phyloP scores from a whole-genome alignment of 2,888 invertebrate species.

The Beris chalybata region DNA sequence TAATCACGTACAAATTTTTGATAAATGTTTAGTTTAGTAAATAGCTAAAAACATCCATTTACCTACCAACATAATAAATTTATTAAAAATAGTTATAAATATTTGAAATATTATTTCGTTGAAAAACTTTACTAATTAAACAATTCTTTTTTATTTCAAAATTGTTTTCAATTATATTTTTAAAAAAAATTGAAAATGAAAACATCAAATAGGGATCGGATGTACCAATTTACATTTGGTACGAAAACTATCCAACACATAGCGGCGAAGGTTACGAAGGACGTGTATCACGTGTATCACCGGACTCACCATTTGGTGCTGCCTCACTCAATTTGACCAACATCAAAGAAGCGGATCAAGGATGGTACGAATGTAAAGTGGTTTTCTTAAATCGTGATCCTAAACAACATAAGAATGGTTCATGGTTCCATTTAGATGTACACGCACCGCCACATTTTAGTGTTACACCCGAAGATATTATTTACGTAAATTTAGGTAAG shows the following conservation, averaged over 20 bases:
- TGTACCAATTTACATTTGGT: conserved; percentile 97
- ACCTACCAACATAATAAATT: neutral
- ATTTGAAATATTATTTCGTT: neutral
- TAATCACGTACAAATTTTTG: too few relatives aligned
- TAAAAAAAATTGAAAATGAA: conserved; percentile 4
- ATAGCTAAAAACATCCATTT: neutral
- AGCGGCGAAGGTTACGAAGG: conserved; percentile 93
- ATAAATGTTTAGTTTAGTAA: too few relatives aligned
- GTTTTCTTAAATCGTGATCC: conserved; percentile 94
- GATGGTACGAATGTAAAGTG: conserved; percentile 96
- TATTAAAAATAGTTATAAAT: neutral
- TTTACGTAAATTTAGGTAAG: conserved; percentile 88
- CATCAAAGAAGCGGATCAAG: conserved; percentile 90
- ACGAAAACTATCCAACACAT: conserved; percentile 96
- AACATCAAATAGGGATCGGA: conserved; percentile 77
- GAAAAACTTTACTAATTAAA: conserved; percentile 17
- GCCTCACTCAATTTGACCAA: conserved; percentile 95
- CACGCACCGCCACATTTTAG: conserved; percentile 95
- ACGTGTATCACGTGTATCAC: conserved; percentile 84
- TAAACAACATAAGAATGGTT: conserved; percentile 90
- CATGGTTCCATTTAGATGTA: conserved; percentile 97
- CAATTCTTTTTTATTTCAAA: conserved; percentile 15
- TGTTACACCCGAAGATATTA: conserved; percentile 93
- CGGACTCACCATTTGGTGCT: conserved; percentile 85
- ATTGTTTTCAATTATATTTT: conserved; percentile 16